Evolutionary conservation across 2,113 vertebrate genomes (phyloP).

Genomic region (Turdus rufiventris): DNA sequence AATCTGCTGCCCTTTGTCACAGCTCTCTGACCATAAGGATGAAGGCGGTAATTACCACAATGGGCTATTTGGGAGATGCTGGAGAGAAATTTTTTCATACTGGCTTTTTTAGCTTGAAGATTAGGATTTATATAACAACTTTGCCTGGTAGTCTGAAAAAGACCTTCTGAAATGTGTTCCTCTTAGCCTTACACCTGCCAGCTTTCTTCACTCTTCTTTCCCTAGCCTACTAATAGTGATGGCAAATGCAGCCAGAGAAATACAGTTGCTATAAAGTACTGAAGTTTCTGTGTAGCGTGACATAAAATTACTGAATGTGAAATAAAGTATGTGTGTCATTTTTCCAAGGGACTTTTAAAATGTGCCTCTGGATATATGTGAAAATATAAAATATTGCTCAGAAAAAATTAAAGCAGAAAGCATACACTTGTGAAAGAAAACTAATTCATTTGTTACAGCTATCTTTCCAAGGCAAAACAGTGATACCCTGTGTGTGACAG

Average conservation of each 20-base stretch:
- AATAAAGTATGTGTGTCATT: conserved; percentile 35
- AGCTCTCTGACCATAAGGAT: neutral
- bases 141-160: conserved; percentile 8
- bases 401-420: conserved; percentile 23
- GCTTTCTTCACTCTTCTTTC: conserved; percentile 36
- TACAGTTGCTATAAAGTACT: neutral
- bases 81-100: neutral
- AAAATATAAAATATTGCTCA: conserved; percentile 20
- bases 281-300: conserved; percentile 9
- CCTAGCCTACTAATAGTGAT: neutral
- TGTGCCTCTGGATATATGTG: conserved; percentile 24
- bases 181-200: conserved; percentile 45
- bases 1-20: conserved; percentile 9
- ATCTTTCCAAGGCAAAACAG: conserved; percentile 26
- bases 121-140: neutral
- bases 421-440: neutral
- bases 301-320: conserved; percentile 27
- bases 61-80: neutral
- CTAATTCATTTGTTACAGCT: neutral
- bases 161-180: conserved; percentile 23
- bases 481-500: neutral
- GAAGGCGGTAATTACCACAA: neutral
- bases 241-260: conserved; percentile 44
- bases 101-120: neutral
- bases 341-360: conserved; percentile 37